Evolutionary conservation across 2,888 invertebrate genomes (phyloP).

Genomic region (Stegophylla sp.): DNA sequence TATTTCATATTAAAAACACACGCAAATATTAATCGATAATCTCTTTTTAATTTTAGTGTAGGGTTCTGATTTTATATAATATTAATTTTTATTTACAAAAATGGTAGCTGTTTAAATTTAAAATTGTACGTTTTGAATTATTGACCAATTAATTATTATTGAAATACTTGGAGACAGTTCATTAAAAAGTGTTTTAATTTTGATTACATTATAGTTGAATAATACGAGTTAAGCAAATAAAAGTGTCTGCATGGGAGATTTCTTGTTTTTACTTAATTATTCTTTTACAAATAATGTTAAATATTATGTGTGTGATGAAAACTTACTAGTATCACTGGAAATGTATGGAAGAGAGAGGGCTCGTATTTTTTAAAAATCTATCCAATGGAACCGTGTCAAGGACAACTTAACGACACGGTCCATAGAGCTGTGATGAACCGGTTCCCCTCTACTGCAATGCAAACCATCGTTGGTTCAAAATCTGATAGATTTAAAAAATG

Average conservation of each 20-base stretch:
- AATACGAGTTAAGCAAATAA: neutral
- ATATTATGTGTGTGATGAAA: constrained; percentile 48
- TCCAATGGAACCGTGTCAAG: constrained; percentile 58
- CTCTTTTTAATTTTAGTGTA: too few species aligned
- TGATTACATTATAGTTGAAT: neutral
- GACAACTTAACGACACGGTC: constrained; percentile 56
- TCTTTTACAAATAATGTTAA: constrained; percentile 9
- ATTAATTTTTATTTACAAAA: too few species aligned
- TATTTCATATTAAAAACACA: too few species aligned
- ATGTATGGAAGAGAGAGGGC: constrained; percentile 51
- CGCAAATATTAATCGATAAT: too few species aligned
- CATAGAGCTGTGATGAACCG: constrained; percentile 57
- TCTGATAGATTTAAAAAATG: constrained; percentile 35
- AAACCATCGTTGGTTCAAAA: constrained; percentile 44
- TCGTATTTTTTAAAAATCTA: constrained; percentile 51
- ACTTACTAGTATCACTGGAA: constrained; percentile 40
- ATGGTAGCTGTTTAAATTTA: too few species aligned
- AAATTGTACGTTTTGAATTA: too few species aligned
- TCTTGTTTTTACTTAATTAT: constrained; percentile 12
- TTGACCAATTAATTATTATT: too few species aligned
- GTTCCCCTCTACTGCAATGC: constrained; percentile 55
- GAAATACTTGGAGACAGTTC: too few species aligned
- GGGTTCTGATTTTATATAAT: too few species aligned
- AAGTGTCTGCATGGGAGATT: neutral
- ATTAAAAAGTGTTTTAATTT: neutral